Conservation (phyloP, 2,113 vertebrate genomes). For the Platysteira castanea region DNA sequence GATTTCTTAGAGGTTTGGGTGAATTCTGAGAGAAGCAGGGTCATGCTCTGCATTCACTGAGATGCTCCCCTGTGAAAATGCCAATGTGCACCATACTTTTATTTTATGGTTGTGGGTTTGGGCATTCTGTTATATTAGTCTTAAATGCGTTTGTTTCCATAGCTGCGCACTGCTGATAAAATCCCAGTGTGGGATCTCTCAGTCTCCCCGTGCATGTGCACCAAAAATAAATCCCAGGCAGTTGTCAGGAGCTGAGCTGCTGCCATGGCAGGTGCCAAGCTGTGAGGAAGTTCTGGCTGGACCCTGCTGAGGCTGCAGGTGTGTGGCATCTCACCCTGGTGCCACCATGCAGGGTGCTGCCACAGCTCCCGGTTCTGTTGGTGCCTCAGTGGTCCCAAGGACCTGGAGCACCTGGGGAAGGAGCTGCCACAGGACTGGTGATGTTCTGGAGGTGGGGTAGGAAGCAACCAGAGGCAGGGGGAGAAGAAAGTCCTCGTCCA, state of each 20-base stretch:
- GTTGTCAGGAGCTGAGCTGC: not conserved
- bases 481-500: not conserved
- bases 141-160: slow-evolving; percentile 43
- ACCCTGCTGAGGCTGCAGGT: not conserved
- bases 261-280: not conserved
- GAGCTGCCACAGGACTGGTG: not conserved
- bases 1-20: not conserved
- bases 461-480: not conserved
- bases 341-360: not conserved
- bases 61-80: not conserved
- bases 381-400: not conserved
- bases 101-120: not conserved
- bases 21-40: not conserved
- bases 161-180: slow-evolving; percentile 14
- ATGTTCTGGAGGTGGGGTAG: not conserved
- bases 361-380: not conserved
- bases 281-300: not conserved
- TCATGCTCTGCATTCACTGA: not conserved
- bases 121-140: slow-evolving; percentile 8
- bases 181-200: not conserved
- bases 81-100: not conserved
- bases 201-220: not conserved
- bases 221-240: slow-evolving; percentile 2
- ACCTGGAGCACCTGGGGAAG: not conserved
- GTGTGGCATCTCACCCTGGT: accelerated